Percentiles rank a stretch among this genome's conserved stretches.
Evolutionary conservation across 2,797 vertebrate species (phyloP).

Genomic region (Masticophis lateralis): DNA sequence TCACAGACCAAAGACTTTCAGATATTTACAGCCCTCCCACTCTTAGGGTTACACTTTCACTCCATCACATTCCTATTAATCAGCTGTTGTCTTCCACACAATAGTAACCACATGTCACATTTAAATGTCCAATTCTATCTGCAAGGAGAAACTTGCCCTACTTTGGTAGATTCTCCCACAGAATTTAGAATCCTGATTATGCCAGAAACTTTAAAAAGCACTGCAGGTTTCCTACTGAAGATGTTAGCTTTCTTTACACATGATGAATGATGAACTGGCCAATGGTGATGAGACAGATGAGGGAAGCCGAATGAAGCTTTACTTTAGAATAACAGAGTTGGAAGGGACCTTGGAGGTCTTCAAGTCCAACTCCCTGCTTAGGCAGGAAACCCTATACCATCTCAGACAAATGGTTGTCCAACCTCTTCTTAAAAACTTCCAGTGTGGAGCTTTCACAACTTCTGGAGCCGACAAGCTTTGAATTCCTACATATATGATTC

Average conservation of each 20-base stretch:
- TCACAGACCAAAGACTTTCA: background rate
- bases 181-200: background rate
- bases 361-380: too few relatives aligned
- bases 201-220: background rate
- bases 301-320: background rate
- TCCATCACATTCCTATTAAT: background rate
- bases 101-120: background rate
- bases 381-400: too few relatives aligned
- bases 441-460: too few relatives aligned
- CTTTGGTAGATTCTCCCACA: background rate
- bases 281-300: background rate
- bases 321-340: background rate
- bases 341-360: too few relatives aligned
- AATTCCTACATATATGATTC: background rate
- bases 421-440: too few relatives aligned
- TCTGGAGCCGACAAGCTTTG: too few relatives aligned
- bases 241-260: background rate
- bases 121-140: background rate
- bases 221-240: background rate
- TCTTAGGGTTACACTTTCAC: background rate
- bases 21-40: background rate
- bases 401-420: too few relatives aligned
- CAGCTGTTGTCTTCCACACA: background rate
- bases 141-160: background rate
- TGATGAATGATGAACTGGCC: background rate